Evolutionary conservation across 2,888 invertebrate species (phyloP).

Genomic region (Rutpela maculata): DNA sequence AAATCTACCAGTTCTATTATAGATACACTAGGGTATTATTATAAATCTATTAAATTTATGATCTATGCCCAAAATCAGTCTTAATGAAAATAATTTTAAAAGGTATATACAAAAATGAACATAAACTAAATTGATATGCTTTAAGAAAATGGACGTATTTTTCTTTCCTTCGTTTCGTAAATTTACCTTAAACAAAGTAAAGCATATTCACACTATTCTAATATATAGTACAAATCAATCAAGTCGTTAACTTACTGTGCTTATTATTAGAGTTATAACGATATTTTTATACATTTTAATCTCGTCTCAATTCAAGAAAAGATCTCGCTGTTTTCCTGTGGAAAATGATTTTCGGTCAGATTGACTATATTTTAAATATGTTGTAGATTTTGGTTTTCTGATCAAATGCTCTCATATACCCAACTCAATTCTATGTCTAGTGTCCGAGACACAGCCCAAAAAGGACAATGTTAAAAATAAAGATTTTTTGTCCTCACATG

Average conservation of each 20-base stretch:
- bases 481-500: too few relatives aligned
- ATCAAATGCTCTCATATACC: too few relatives aligned
- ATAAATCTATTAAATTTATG: constrained; percentile 32
- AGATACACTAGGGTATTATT: constrained; percentile 28
- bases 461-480: too few relatives aligned
- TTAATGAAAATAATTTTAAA: constrained; percentile 48
- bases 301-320: neutral
- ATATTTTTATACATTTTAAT: constrained; percentile 16
- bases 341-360: too few relatives aligned
- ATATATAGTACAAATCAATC: constrained; percentile 30
- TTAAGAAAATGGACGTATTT: constrained; percentile 54
- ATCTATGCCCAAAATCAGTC: constrained; percentile 54
- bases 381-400: too few relatives aligned
- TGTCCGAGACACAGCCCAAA: too few relatives aligned
- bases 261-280: constrained; percentile 21
- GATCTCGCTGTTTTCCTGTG: too few relatives aligned
- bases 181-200: constrained; percentile 20
- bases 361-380: too few relatives aligned
- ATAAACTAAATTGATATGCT: constrained; percentile 52
- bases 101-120: constrained; percentile 36
- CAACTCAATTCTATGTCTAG: too few relatives aligned
- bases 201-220: constrained; percentile 13
- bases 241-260: constrained; percentile 26
- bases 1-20: constrained; percentile 37
- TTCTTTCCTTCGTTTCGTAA: constrained; percentile 29